Percentiles rank a stretch among this genome's conserved stretches.
These are phyloP conservation scores for Agriotes lineatus DNA, from an alignment of 2,888 invertebrate genomes.

Conservation along the genomic window DNA sequence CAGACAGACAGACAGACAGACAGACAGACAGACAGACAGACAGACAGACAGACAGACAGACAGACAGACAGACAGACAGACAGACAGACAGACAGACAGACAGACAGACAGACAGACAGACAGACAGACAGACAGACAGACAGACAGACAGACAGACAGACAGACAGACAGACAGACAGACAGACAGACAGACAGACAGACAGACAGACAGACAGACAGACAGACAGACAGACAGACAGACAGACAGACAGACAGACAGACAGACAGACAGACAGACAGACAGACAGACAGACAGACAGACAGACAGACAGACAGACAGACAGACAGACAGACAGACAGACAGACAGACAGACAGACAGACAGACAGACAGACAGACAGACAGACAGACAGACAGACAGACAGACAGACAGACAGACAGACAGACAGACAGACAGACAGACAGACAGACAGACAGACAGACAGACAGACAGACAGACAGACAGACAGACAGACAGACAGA, in stretches of 20 bases:
- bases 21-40: slow-evolving; percentile 7
- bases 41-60: slow-evolving; percentile 7
- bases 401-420: background rate
- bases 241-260: background rate
- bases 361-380: background rate
- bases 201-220: slow-evolving; percentile 3
- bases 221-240: background rate
- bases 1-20: slow-evolving; percentile 7
- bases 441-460: background rate
- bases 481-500: background rate
- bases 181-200: slow-evolving; percentile 5
- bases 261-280: background rate
- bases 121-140: slow-evolving; percentile 7
- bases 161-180: slow-evolving; percentile 7
- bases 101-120: slow-evolving; percentile 7
- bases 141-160: slow-evolving; percentile 7
- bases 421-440: background rate
- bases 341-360: background rate
- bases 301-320: background rate
- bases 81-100: slow-evolving; percentile 7
- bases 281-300: background rate
- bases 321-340: background rate
- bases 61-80: slow-evolving; percentile 7
- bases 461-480: background rate
- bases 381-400: background rate